Conservation (phyloP, 2,888 invertebrate genomes). For the Bugula neritina region DNA sequence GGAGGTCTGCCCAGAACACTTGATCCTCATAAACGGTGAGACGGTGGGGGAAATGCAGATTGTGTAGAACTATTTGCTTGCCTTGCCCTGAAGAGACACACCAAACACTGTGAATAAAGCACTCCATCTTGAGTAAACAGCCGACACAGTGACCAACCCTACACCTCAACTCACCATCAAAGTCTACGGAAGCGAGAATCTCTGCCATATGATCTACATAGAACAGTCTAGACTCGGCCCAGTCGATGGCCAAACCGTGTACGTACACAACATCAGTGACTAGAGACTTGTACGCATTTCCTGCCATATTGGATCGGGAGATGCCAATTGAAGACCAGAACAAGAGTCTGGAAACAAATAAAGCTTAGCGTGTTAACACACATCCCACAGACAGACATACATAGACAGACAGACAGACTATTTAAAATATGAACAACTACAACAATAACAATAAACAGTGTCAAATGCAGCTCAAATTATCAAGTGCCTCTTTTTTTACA, state of each 20-base stretch:
- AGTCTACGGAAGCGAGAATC: background rate
- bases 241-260: constrained; percentile 90
- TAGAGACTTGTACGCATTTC: background rate
- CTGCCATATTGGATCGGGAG: background rate
- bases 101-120: too few species aligned
- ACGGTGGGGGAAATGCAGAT: constrained; percentile 65
- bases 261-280: background rate
- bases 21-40: constrained; percentile 45
- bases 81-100: background rate
- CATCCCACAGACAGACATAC: too few species aligned
- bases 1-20: constrained; percentile 64
- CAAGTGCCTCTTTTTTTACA: too few species aligned
- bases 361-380: too few species aligned
- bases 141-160: too few species aligned
- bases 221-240: constrained; percentile 74
- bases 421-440: too few species aligned
- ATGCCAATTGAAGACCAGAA: background rate
- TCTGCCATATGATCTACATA: constrained; percentile 56
- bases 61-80: background rate
- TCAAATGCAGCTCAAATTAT: too few species aligned
- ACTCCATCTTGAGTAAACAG: too few species aligned
- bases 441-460: too few species aligned
- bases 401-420: too few species aligned
- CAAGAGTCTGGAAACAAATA: background rate
- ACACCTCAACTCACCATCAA: background rate